Evolutionary conservation across 2,113 vertebrate species (phyloP).

Genomic region (Myotis yumanensis): DNA sequence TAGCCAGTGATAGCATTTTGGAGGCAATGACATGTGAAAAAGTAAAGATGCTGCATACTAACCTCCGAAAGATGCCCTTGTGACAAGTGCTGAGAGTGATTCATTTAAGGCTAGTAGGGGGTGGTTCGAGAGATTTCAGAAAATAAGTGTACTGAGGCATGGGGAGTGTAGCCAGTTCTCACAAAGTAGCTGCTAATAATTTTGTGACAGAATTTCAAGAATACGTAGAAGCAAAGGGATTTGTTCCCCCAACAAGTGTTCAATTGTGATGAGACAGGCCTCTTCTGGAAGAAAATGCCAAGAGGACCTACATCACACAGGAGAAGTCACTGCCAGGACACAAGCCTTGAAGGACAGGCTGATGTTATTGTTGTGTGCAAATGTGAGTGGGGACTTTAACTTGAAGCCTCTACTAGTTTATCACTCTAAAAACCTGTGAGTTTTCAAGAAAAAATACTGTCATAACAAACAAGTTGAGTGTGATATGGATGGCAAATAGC

Average conservation of each 20-base stretch:
- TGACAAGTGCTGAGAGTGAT: too few species aligned
- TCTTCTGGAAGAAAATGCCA: not conserved
- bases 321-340: not conserved
- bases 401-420: not conserved
- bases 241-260: not conserved
- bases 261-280: not conserved
- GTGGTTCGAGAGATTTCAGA: too few species aligned
- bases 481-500: not conserved
- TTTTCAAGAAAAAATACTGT: not conserved
- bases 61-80: too few species aligned
- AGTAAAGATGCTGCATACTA: too few species aligned
- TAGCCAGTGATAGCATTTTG: too few species aligned
- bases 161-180: not conserved
- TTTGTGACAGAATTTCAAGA: not conserved
- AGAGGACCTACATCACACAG: not conserved
- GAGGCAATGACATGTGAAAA: too few species aligned
- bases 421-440: not conserved
- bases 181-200: not conserved
- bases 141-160: not conserved
- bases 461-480: not conserved
- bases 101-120: too few species aligned
- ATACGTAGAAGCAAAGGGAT: not conserved
- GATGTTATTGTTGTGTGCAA: not conserved
- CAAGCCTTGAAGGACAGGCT: not conserved
- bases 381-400: not conserved